Evolutionary conservation across 2,113 vertebrate species (phyloP).

Genomic region (Noturus placidus): DNA sequence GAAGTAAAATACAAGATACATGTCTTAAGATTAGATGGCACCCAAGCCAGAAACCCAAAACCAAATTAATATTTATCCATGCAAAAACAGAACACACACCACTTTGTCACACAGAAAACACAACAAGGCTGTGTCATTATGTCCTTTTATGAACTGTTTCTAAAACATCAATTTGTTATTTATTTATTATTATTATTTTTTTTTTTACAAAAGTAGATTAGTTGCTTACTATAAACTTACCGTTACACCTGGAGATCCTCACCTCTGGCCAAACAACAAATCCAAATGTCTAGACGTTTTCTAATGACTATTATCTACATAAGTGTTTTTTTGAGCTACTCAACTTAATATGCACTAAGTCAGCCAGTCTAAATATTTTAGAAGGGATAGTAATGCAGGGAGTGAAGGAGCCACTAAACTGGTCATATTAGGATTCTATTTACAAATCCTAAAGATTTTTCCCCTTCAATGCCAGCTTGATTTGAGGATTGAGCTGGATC

Average conservation of each 20-base stretch:
- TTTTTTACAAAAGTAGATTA: constrained; percentile 33
- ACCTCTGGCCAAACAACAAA: constrained; percentile 32
- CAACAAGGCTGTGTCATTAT: neutral
- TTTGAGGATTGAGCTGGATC: constrained; percentile 40
- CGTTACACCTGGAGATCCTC: constrained; percentile 16
- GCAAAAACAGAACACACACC: neutral
- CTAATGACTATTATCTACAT: neutral
- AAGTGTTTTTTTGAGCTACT: neutral
- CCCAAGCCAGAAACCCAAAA: neutral
- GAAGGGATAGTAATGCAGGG: neutral
- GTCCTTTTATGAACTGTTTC: constrained; percentile 40
- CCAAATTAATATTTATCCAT: neutral
- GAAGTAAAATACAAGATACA: neutral
- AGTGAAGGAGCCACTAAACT: constrained; percentile 47
- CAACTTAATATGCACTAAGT: constrained; percentile 1
- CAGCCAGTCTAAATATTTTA: neutral
- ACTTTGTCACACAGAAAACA: neutral
- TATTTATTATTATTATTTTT: no score
- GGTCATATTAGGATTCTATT: constrained; percentile 49
- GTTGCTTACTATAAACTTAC: constrained; percentile 37
- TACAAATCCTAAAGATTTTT: constrained; percentile 50
- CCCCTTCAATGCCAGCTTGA: constrained; percentile 24
- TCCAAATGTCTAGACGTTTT: constrained; percentile 4
- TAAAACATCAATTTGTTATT: constrained; percentile 15
- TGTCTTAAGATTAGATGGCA: constrained; percentile 2